Evolutionary conservation across 37 sponge, comb jelly and placozoan genomes (phyloP).

Genomic region (Eunapius fragilis): DNA sequence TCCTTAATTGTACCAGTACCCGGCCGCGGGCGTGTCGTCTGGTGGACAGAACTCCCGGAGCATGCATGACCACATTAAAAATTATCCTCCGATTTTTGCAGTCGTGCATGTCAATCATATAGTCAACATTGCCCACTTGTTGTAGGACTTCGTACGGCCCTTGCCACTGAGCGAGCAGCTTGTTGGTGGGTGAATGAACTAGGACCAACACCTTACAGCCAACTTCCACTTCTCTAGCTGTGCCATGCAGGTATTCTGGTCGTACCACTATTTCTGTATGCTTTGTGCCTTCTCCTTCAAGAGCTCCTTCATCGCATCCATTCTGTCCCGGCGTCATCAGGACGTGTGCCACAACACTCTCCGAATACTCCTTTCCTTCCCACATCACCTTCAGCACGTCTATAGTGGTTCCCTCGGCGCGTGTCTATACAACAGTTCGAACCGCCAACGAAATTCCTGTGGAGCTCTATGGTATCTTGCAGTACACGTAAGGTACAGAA

Average conservation of each 20-base stretch:
- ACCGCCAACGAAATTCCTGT: conserved; percentile 12
- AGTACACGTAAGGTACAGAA: neutral
- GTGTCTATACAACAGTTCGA: conserved; percentile 7
- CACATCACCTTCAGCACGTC: neutral
- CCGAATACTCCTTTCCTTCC: neutral
- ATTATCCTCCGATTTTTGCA: too few relatives aligned
- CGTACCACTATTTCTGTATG: conserved; percentile 32
- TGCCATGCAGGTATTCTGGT: conserved; percentile 7
- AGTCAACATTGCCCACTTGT: conserved; percentile 1
- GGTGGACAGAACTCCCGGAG: too few relatives aligned
- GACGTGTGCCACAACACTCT: neutral
- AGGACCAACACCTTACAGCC: conserved; percentile 34
- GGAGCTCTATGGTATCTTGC: neutral
- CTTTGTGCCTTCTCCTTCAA: conserved; percentile 14
- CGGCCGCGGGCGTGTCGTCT: too few relatives aligned
- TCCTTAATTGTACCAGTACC: too few relatives aligned
- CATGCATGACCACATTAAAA: too few relatives aligned
- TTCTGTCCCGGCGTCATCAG: neutral
- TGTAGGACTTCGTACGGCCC: conserved; percentile 22
- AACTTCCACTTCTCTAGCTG: neutral
- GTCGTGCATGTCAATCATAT: too few relatives aligned
- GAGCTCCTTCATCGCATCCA: conserved; percentile 19
- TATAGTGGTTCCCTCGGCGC: neutral
- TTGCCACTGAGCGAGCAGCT: conserved; percentile 26
- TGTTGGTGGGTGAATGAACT: conserved; percentile 4